Base-by-base conservation (phyloP, 2,888 invertebrate genomes). In the Apotomis betuletana region DNA sequence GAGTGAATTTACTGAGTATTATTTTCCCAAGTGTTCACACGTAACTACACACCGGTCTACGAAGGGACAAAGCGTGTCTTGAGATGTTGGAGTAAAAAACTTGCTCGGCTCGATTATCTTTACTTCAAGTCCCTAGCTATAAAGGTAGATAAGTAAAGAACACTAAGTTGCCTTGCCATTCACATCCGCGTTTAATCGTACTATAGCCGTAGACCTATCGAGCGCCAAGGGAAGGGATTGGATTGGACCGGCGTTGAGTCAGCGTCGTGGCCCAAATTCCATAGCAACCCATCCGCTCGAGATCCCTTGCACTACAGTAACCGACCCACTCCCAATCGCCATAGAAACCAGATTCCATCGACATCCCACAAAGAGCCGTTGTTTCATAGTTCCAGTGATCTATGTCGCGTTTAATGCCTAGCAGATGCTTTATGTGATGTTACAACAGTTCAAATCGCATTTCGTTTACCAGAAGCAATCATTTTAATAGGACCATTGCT, bases 231-330 rank as follows among this genome's bases (percentile, higher is more conserved):
- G 87, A 91, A 90, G 89, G 91, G 90, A 90, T 88, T 90, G 88
- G 88, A 88, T 88, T 90, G 88, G 88, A 88, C 86, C 86, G 81
- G 81, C 81, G 90, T 90, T 92, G 92, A 93, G 87, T 92, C 92
- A 92, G 89, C 90, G 85, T 81, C 82, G 85, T 92, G 92, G 82
- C 90, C 92, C 90, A 92, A 92, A 93, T 93, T 89, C 92, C 91
- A 84, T 76, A 83, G 85, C 80, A 87, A 87, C 89, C 89, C 92
- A 92, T 92, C 91, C 84, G 83, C 79, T 84, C 75, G 77, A 76
- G 70, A 76, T 74, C 55, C 58, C 51, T 46, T 62, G 77, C 83
- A 87, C 78, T 76, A 78, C 72, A 91, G 86, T 83, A 27, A 80
- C 73, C 78, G 77, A 83, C 87, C 81, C 70, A 83, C 83, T 61